Evolutionary conservation across 2,113 vertebrate genomes (phyloP).

Genomic region (Cyphomyrus plagiostoma): DNA sequence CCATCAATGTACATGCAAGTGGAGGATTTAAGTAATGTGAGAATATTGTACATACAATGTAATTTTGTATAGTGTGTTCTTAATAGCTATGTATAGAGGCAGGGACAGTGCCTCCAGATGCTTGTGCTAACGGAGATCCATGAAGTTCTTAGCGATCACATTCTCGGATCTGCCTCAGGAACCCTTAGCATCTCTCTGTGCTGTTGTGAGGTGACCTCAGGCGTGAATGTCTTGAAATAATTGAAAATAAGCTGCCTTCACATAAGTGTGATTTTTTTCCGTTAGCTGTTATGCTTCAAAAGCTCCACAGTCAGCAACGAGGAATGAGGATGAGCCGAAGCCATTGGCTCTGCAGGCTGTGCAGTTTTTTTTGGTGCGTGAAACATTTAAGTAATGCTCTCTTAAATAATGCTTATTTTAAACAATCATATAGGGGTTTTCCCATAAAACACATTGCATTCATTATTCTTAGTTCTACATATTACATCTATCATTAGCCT

Average conservation of each 20-base stretch:
- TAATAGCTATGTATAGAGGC: background rate
- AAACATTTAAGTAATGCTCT: background rate
- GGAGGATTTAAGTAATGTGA: background rate
- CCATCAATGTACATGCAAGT: background rate
- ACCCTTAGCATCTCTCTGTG: background rate
- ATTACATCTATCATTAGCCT: background rate
- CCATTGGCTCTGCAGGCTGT: background rate
- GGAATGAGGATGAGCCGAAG: background rate
- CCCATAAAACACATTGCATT: background rate
- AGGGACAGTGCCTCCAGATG: background rate
- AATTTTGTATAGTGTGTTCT: background rate
- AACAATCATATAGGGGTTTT: background rate
- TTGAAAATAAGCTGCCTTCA: background rate
- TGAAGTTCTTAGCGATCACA: background rate
- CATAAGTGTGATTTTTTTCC: background rate
- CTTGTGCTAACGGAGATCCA: background rate
- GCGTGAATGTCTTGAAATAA: background rate
- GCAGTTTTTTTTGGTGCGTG: background rate
- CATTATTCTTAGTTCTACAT: background rate
- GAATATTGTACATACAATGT: background rate
- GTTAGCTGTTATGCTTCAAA: background rate
- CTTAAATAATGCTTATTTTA: background rate
- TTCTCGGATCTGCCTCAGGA: background rate
- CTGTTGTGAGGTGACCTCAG: background rate
- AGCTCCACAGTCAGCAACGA: background rate